Evolutionary conservation across 2,113 vertebrate genomes (phyloP).

Genomic region (Casuarius casuarius): DNA sequence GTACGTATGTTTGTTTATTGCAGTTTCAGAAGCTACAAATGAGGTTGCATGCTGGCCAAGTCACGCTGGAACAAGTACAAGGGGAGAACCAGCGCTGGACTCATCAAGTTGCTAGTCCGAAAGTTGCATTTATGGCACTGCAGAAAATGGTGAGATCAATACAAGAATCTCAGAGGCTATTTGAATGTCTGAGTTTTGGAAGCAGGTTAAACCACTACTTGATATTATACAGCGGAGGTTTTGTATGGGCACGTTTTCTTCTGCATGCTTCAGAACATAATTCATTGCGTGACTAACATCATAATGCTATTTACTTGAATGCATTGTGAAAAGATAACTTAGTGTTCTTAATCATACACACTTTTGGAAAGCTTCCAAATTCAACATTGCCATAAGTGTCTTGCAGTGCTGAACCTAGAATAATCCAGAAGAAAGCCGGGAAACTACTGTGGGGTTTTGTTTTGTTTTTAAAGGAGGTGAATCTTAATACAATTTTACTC

Average conservation of each 20-base stretch:
- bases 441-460: not conserved
- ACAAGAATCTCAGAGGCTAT: not conserved
- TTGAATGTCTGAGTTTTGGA: not conserved
- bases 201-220: not conserved
- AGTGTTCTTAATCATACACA: not conserved
- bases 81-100: not conserved
- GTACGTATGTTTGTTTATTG: not conserved
- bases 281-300: not conserved
- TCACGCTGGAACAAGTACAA: constrained; percentile 5
- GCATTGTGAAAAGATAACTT: not conserved
- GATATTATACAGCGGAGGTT: not conserved
- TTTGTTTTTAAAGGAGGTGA: not conserved
- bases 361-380: constrained; percentile 41
- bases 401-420: not conserved
- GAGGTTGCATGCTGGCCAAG: not conserved
- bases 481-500: not conserved
- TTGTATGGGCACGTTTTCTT: not conserved
- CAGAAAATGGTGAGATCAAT: constrained; percentile 16
- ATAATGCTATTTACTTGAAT: not conserved
- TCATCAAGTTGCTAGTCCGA: not conserved
- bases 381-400: not conserved
- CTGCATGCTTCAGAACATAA: not conserved
- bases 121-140: not conserved
- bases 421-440: not conserved
- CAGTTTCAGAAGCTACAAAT: constrained; percentile 57